phyloP scores from a whole-genome alignment of 2,888 invertebrate species.

The Sthenelais limicola region DNA sequence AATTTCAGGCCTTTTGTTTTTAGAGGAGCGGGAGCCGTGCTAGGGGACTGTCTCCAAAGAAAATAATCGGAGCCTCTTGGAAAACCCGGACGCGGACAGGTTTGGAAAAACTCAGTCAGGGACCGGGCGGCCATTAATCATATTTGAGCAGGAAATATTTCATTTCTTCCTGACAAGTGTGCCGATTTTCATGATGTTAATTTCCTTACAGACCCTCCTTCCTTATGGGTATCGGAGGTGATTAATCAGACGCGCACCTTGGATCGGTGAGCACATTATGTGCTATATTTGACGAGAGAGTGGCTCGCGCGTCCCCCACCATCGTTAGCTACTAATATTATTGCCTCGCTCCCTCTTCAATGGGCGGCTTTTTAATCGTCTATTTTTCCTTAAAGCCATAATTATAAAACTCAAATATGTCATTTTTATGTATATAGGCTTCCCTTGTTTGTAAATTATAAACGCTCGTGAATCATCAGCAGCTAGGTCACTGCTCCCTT shows the following conservation, averaged over 20 bases:
- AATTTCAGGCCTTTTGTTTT: constrained; percentile 36
- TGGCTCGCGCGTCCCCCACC: too few species aligned
- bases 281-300: background rate
- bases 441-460: too few species aligned
- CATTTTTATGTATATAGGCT: too few species aligned
- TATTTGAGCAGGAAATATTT: constrained; percentile 33
- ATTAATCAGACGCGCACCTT: constrained; percentile 23
- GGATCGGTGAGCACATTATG: constrained; percentile 25
- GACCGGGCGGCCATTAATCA: constrained; percentile 14
- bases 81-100: background rate
- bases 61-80: constrained; percentile 6
- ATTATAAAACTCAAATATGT: too few species aligned
- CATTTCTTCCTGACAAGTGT: constrained; percentile 31
- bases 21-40: background rate
- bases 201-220: constrained; percentile 8
- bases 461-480: too few species aligned
- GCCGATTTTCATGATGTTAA: constrained; percentile 39
- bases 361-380: too few species aligned
- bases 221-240: constrained; percentile 9
- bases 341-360: too few species aligned
- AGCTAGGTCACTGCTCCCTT: too few species aligned
- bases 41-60: background rate
- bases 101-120: background rate
- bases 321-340: too few species aligned
- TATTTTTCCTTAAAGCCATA: too few species aligned